phyloP scores from a whole-genome alignment of 30 jellyfish, hydroid and myxozoan species.

The Sanderia malayensis region DNA sequence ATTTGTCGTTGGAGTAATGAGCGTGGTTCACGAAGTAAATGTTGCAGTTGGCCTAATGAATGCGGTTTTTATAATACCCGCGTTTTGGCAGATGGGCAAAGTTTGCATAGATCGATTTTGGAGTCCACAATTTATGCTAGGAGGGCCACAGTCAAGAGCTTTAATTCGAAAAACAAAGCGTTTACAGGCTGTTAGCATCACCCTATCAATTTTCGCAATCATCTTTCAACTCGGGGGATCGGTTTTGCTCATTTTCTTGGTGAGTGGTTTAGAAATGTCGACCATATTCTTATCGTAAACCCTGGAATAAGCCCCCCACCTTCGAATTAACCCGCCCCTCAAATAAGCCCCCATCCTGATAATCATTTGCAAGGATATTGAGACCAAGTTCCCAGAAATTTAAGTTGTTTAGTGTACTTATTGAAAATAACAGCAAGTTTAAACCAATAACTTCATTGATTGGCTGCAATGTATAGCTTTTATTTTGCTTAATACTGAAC shows the following conservation, averaged over 20 bases:
- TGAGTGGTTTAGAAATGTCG: no score
- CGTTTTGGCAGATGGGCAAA: constrained; percentile 77
- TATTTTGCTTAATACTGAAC: no score
- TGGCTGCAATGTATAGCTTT: no score
- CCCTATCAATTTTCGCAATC: constrained; percentile 72
- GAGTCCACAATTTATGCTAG: constrained; percentile 4
- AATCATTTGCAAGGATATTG: no score
- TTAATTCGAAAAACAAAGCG: constrained; percentile 42
- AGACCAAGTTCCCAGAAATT: no score
- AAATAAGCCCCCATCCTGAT: no score
- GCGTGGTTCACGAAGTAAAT: constrained; percentile 62
- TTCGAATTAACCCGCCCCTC: no score
- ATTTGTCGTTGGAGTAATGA: constrained; percentile 68
- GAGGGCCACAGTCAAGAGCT: constrained; percentile 31
- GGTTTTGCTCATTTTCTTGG: constrained; percentile 73
- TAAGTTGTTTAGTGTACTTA: no score
- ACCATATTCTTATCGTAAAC: no score
- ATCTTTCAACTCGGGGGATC: constrained; percentile 82
- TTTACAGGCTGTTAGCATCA: constrained; percentile 53
- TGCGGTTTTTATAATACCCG: constrained; percentile 84
- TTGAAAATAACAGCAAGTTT: no score
- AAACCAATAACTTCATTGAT: no score
- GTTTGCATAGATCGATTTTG: constrained; percentile 54
- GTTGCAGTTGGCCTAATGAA: constrained; percentile 75
- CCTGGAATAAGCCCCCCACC: no score